Evolutionary conservation across 1,140 invertebrate genomes (phyloP).

Genomic region (Elymnias hypermnestra): DNA sequence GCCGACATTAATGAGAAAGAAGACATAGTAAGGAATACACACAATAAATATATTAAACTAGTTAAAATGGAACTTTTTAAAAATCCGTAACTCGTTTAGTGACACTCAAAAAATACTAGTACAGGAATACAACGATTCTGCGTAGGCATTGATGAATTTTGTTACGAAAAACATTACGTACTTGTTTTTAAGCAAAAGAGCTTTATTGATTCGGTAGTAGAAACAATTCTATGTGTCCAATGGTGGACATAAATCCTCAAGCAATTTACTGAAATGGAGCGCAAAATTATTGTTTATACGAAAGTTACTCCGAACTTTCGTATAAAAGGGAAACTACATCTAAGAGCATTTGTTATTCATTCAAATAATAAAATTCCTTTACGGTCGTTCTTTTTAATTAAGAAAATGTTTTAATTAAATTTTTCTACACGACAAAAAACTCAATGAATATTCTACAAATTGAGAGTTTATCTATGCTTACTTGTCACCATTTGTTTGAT

Average conservation of each 20-base stretch:
- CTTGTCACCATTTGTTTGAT: too few species aligned
- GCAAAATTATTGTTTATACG: constrained; percentile 20
- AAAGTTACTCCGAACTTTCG: constrained; percentile 5
- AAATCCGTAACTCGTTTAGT: too few species aligned
- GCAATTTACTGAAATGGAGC: constrained; percentile 13
- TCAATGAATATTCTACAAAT: too few species aligned
- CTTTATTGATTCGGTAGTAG: constrained; percentile 2
- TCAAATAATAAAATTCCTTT: not conserved
- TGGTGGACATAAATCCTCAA: constrained; percentile 12
- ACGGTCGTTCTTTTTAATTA: not conserved
- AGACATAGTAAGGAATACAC: too few species aligned
- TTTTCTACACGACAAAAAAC: too few species aligned
- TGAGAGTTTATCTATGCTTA: too few species aligned
- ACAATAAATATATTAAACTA: too few species aligned
- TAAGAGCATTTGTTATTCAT: constrained; percentile 1
- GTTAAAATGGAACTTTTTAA: too few species aligned
- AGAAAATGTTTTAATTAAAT: not conserved
- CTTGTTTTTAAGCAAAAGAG: not conserved
- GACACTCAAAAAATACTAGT: too few species aligned
- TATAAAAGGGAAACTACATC: not conserved
- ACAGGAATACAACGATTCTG: too few species aligned
- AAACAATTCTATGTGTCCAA: constrained; percentile 6
- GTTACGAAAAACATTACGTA: not conserved
- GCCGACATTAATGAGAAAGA: too few species aligned
- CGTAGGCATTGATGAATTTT: too few species aligned